Evolutionary conservation across 2,797 vertebrate genomes (phyloP).

Genomic region (Gobio occitaniae): DNA sequence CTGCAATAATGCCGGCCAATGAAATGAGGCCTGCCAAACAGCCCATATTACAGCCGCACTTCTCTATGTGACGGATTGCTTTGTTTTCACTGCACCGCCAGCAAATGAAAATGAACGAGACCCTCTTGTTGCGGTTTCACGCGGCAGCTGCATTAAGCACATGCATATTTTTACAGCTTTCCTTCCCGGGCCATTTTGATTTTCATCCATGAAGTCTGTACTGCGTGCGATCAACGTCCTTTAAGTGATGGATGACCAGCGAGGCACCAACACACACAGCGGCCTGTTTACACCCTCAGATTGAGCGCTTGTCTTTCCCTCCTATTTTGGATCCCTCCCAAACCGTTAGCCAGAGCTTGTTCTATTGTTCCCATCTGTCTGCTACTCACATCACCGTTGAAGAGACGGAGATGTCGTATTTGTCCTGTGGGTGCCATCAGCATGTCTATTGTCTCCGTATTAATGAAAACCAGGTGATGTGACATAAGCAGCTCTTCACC

Average conservation of each 20-base stretch:
- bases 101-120: slow-evolving; percentile 44
- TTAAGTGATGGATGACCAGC: slow-evolving; percentile 52
- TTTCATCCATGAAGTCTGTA: slow-evolving; percentile 44
- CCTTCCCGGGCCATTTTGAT: slow-evolving; percentile 47
- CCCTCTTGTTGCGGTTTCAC: slow-evolving; percentile 26
- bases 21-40: slow-evolving; percentile 53
- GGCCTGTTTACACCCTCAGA: slow-evolving; percentile 56
- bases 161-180: slow-evolving; percentile 41
- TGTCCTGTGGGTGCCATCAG: slow-evolving; percentile 50
- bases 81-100: slow-evolving; percentile 41
- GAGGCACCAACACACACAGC: slow-evolving; percentile 50
- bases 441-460: slow-evolving; percentile 46
- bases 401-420: slow-evolving; percentile 43
- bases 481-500: slow-evolving; percentile 12
- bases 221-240: slow-evolving; percentile 21
- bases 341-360: slow-evolving; percentile 28
- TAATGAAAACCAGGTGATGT: slow-evolving; percentile 55
- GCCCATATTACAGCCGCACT: slow-evolving; percentile 37
- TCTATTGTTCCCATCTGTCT: slow-evolving; percentile 52
- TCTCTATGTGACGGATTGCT: slow-evolving; percentile 51
- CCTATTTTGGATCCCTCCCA: slow-evolving; percentile 48
- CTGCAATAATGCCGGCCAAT: slow-evolving; percentile 44
- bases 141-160: slow-evolving; percentile 26
- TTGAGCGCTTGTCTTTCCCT: slow-evolving; percentile 51
- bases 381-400: slow-evolving; percentile 34